Percentiles rank a stretch among this genome's conserved stretches.
These are phyloP conservation scores for Chymomyza costata DNA, from an alignment of 1,140 invertebrate genomes.

Conservation along the genomic window DNA sequence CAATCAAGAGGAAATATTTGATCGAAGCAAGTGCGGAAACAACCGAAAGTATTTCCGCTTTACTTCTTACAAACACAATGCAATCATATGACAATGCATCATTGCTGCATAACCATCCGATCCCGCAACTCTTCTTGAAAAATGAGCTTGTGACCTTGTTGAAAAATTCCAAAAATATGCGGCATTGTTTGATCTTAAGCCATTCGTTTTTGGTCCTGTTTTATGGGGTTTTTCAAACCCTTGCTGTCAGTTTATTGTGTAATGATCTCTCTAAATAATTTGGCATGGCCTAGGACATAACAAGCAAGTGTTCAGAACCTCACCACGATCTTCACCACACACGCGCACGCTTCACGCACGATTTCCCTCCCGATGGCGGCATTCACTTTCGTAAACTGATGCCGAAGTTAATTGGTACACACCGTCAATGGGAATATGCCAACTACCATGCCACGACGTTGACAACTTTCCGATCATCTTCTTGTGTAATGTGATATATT, in stretches of 20 bases:
- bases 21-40: constrained; percentile 23
- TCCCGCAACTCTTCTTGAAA: constrained; percentile 48
- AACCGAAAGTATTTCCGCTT: constrained; percentile 41
- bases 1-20: constrained; percentile 23
- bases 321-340: neutral
- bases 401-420: constrained; percentile 70
- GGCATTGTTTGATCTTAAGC: constrained; percentile 34
- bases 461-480: constrained; percentile 71
- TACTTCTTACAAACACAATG: neutral
- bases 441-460: too few relatives aligned
- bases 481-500: constrained; percentile 71
- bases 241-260: constrained; percentile 55
- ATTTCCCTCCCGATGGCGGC: constrained; percentile 51
- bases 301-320: constrained; percentile 2
- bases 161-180: constrained; percentile 38
- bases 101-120: too few relatives aligned
- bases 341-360: constrained; percentile 60
- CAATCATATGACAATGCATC: neutral
- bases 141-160: constrained; percentile 65
- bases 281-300: constrained; percentile 37
- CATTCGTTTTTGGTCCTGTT: constrained; percentile 13
- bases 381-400: constrained; percentile 60
- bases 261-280: constrained; percentile 72
- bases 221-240: too few relatives aligned
- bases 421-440: constrained; percentile 39